These are phyloP conservation scores for Hirudo medicinalis DNA, from an alignment of 1,140 invertebrate species.

Conservation along the genomic window DNA sequence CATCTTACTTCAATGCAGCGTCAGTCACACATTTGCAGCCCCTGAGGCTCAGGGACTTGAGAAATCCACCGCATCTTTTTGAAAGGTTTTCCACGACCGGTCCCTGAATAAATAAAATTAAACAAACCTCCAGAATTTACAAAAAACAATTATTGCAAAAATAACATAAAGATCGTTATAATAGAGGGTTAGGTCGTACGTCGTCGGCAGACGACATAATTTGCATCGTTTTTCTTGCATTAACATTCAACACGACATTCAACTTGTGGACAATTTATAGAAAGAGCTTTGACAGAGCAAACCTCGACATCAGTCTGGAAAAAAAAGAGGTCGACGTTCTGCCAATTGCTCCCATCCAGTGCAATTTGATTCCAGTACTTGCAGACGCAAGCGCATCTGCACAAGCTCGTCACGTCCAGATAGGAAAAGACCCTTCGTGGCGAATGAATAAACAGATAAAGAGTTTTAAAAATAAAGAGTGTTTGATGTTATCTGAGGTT, in stretches of 20 bases:
- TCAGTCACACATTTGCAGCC: conserved; percentile 93
- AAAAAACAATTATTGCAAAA: background rate
- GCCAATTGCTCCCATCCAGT: conserved; percentile 97
- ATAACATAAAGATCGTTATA: no score
- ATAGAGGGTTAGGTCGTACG: no score
- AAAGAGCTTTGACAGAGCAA: conserved; percentile 20
- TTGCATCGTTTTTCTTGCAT: no score
- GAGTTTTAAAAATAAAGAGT: background rate
- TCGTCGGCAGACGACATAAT: no score
- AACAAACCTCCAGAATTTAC: background rate
- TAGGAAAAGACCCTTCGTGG: conserved; percentile 78
- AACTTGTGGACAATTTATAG: background rate
- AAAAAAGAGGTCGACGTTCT: conserved; percentile 92
- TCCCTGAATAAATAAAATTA: conserved; percentile 51
- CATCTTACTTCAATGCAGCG: conserved; percentile 61
- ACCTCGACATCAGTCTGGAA: conserved; percentile 97
- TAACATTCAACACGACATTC: no score
- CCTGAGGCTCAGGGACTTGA: conserved; percentile 77
- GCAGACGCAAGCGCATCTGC: conserved; percentile 90
- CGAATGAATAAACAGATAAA: conserved; percentile 26
- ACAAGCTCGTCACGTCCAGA: conserved; percentile 89
- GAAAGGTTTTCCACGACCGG: conserved; percentile 96
- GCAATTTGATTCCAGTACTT: conserved; percentile 91
- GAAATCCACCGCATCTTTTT: conserved; percentile 86
- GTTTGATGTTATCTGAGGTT: background rate